phyloP scores from a whole-genome alignment of 2,797 vertebrate genomes.

The Pitangus sulphuratus region DNA sequence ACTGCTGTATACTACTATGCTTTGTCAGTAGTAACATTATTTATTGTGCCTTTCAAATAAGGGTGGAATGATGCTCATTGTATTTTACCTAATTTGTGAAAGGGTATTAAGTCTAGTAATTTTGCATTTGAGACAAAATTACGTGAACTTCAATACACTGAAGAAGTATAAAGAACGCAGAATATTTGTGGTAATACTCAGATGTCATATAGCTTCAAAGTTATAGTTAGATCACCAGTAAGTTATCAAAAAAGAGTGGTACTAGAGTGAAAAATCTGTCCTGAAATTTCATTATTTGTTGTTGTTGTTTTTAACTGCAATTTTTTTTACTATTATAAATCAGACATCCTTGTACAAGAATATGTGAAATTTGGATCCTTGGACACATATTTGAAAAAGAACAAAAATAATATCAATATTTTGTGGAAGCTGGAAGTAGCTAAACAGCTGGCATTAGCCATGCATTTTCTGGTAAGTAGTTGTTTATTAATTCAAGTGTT shows the following conservation, averaged over 20 bases:
- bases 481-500: background rate
- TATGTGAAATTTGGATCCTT: slow-evolving; percentile 93
- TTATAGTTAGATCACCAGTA: background rate
- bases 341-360: slow-evolving; percentile 98
- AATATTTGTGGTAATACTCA: background rate
- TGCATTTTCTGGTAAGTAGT: slow-evolving; percentile 93
- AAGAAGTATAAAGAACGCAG: background rate
- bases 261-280: background rate
- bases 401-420: slow-evolving; percentile 90
- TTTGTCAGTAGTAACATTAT: background rate
- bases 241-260: background rate
- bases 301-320: background rate
- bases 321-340: slow-evolving; percentile 48
- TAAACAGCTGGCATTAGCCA: slow-evolving; percentile 95
- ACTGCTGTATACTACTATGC: background rate
- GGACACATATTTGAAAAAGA: slow-evolving; percentile 95
- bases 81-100: background rate
- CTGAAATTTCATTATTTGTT: background rate
- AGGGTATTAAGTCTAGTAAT: background rate
- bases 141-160: background rate
- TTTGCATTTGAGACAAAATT: background rate
- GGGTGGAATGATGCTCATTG: background rate
- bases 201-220: background rate
- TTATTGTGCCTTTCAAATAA: background rate
- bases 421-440: slow-evolving; percentile 97